A percentile compares a stretch with the other conserved stretches of the same genome.
phyloP scores from a whole-genome alignment of 2,113 vertebrate species.

The Prunella fulvescens region DNA sequence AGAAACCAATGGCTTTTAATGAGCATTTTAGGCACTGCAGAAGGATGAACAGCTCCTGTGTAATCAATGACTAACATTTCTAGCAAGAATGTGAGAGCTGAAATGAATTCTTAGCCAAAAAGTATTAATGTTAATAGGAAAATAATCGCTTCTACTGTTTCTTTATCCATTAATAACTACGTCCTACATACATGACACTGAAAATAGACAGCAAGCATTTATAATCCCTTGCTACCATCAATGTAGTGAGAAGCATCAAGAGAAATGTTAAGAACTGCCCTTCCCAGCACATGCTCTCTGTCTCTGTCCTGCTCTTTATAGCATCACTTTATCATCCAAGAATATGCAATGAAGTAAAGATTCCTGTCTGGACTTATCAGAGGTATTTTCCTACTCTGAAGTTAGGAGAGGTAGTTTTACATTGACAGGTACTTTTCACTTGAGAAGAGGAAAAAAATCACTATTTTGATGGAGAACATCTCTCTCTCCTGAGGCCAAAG shows the following conservation, averaged over 20 bases:
- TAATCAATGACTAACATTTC: not conserved
- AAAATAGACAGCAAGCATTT: not conserved
- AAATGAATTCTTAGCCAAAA: not conserved
- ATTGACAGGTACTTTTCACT: not conserved
- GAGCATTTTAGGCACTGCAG: not conserved
- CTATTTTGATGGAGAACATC: not conserved
- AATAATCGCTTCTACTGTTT: not conserved
- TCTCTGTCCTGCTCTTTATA: not conserved
- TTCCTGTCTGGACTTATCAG: not conserved
- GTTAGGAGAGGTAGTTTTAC: not conserved
- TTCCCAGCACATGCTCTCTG: not conserved
- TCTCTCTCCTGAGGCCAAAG: not conserved
- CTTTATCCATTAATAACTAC: not conserved
- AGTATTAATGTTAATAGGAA: not conserved
- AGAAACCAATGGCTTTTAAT: not conserved
- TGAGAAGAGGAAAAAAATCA: not conserved
- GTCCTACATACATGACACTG: not conserved
- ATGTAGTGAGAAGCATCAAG: rapidly evolving
- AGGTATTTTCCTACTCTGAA: not conserved
- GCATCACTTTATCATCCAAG: not conserved
- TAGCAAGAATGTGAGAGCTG: not conserved
- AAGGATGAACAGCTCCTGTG: not conserved
- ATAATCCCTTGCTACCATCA: not conserved
- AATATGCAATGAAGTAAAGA: not conserved
- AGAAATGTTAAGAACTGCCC: not conserved